These are phyloP conservation scores for Sceloporus tristichus DNA, from an alignment of 2,113 vertebrate species.

Conservation along the genomic window DNA sequence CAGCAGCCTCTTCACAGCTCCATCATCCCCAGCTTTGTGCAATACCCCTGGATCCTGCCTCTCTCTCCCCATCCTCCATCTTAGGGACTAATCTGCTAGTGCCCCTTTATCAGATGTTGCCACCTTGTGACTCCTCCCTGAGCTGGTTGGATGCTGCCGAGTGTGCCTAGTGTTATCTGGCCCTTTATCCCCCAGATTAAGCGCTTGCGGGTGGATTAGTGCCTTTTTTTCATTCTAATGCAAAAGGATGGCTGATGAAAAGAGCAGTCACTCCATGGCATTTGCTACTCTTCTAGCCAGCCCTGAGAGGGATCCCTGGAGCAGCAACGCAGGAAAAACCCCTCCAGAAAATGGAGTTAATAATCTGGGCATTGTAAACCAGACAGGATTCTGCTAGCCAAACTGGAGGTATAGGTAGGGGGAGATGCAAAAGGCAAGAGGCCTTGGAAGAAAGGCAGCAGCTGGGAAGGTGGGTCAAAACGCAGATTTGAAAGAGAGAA, in stretches of 20 bases:
- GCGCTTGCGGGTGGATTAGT: constrained; percentile 72
- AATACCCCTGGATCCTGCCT: background rate
- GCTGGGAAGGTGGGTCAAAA: constrained; percentile 7
- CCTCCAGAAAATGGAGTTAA: background rate
- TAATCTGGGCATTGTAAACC: background rate
- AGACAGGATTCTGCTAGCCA: background rate
- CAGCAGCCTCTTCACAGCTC: background rate
- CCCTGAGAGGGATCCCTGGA: constrained; percentile 2
- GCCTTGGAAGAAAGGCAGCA: background rate
- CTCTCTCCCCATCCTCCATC: background rate
- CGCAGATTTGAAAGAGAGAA: background rate
- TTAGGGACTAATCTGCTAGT: constrained; percentile 52
- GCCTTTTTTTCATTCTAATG: constrained; percentile 68
- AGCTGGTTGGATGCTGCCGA: constrained; percentile 45
- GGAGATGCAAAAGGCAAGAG: background rate
- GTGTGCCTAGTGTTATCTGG: constrained; percentile 65
- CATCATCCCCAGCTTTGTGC: background rate
- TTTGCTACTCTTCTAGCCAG: constrained; percentile 45
- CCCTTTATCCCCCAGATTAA: constrained; percentile 75
- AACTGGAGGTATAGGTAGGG: background rate
- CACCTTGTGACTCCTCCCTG: constrained; percentile 69
- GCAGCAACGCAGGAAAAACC: too few species aligned
- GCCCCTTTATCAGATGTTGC: constrained; percentile 71
- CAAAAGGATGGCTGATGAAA: constrained; percentile 66
- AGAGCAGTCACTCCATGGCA: constrained; percentile 59